These are phyloP conservation scores for Halcyon smyrnensis DNA, from an alignment of 2,797 vertebrate genomes.

Conservation along the genomic window DNA sequence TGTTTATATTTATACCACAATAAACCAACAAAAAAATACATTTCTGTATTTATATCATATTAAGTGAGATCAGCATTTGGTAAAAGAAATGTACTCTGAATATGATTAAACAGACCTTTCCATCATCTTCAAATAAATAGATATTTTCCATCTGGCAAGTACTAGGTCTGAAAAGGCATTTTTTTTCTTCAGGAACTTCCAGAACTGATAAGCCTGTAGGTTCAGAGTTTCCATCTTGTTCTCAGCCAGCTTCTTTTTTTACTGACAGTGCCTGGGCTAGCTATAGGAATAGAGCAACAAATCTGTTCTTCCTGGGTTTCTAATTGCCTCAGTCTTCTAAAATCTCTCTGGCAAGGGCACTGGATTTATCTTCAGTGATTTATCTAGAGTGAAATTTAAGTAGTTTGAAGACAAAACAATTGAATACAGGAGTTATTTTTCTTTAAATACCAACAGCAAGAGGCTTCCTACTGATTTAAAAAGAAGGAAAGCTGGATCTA, in stretches of 20 bases:
- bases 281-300: conserved; percentile 22
- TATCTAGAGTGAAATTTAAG: not conserved
- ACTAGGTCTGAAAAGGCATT: not conserved
- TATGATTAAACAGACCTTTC: not conserved
- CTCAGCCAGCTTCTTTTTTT: conserved; percentile 18
- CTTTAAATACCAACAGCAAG: not conserved
- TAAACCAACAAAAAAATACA: not conserved
- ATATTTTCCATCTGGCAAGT: not conserved
- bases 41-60: not conserved
- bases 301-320: conserved; percentile 33
- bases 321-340: not conserved
- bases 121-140: not conserved
- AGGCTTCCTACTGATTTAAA: not conserved
- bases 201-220: not conserved
- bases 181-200: not conserved
- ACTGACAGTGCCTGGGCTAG: conserved; percentile 13
- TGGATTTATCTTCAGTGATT: conserved; percentile 17
- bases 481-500: not conserved
- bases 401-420: conserved; percentile 35
- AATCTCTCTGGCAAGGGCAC: conserved; percentile 10
- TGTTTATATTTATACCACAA: not conserved
- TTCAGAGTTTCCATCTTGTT: conserved; percentile 4
- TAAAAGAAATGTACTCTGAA: not conserved
- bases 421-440: conserved; percentile 24
- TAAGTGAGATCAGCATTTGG: not conserved